Evolutionary conservation across 2,888 invertebrate species (phyloP).

Genomic region (Synergus gifuensis): DNA sequence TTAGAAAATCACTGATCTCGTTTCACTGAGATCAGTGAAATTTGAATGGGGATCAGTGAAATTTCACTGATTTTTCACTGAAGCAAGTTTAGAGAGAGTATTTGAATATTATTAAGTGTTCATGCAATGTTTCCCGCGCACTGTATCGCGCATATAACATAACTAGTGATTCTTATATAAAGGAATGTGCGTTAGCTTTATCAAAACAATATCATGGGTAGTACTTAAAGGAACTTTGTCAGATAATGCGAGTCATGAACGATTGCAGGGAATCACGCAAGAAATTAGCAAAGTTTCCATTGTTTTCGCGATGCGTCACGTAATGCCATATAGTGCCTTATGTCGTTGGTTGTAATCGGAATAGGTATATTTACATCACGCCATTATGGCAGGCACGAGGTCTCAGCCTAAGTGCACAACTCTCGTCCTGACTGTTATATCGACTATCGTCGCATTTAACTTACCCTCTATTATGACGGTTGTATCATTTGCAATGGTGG

Average conservation of each 20-base stretch:
- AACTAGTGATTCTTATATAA: background rate
- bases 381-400: slow-evolving; percentile 28
- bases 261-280: slow-evolving; percentile 35
- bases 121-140: too few species aligned
- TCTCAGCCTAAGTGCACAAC: slow-evolving; percentile 29
- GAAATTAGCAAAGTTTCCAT: slow-evolving; percentile 38
- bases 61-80: too few species aligned
- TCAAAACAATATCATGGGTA: background rate
- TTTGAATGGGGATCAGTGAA: too few species aligned
- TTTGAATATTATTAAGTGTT: too few species aligned
- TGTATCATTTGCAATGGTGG: slow-evolving; percentile 30
- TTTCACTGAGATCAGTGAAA: too few species aligned
- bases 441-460: slow-evolving; percentile 18
- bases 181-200: background rate
- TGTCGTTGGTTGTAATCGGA: slow-evolving; percentile 32
- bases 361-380: slow-evolving; percentile 37
- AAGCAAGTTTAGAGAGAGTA: too few species aligned
- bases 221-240: slow-evolving; percentile 16
- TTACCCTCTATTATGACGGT: slow-evolving; percentile 22
- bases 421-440: slow-evolving; percentile 7
- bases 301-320: slow-evolving; percentile 34
- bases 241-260: slow-evolving; percentile 18
- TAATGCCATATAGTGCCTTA: slow-evolving; percentile 34
- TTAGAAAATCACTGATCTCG: too few species aligned
- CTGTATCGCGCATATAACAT: background rate